Base-by-base conservation (phyloP, 2,888 invertebrate genomes). In the Nudaria mundana region DNA sequence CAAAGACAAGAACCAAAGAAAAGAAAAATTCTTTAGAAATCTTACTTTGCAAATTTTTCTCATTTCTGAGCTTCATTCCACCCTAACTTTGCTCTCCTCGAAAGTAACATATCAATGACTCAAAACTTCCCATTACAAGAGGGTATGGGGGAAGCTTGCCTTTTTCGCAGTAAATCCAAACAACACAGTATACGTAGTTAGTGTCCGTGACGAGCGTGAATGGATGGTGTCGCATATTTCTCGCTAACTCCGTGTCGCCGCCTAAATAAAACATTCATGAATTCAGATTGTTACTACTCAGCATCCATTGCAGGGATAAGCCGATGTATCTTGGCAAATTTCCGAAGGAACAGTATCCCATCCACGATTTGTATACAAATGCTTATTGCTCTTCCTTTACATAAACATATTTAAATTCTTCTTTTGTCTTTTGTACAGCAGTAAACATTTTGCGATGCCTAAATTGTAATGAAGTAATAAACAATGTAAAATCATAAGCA, bases 191-290 rank as follows among this genome's bases (percentile, higher is more conserved):
- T 80, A 79, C 78, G 81, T 79, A 81, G 79, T 85, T 81, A 83
- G 78, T 77, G 74, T 69, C 82, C 77, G 78, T 82, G 85, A 85
- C 82, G 84, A 85, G 77, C 74, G 71, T 62, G 74, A 78, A 86
- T 78, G 77, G 76, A 85, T 84, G 73, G 76, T 71, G 61, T 64
- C 71, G 64, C 81, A 86, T 86, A 83, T 84, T 81, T 87, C 81
- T 79, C 73, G 63, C 76, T 71, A 78, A 78, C 76, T 75, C 71
- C 72, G 56, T 74, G 76, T 76, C 77, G 76, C 74, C 71, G 74
- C 58, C 56, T 71, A 73, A 75, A 81, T 85, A 83, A 84, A 85
- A 81, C 81, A 84, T 83, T 84, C 82, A 82, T 80, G 83, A 81
- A 81, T 80, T 75, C 77, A 71, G 71, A 77, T 79, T 76, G 76